phyloP scores from a whole-genome alignment of 2,888 invertebrate genomes.

The Thymelicus acteon region DNA sequence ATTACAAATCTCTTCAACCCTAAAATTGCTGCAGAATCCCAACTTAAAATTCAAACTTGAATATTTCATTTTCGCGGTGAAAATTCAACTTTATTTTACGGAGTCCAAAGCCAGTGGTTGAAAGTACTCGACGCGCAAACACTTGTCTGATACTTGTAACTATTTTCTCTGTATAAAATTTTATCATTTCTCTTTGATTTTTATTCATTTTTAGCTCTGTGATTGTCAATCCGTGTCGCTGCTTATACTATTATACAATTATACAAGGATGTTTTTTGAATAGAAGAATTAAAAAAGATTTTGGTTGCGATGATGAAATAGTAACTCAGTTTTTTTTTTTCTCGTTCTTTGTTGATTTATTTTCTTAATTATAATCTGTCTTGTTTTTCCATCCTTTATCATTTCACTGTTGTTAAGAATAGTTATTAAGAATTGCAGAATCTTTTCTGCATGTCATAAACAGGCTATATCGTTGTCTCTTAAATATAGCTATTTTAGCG shows the following conservation, averaged over 20 bases:
- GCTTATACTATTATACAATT: neutral
- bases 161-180: slow-evolving; percentile 10
- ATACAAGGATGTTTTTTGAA: neutral
- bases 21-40: neutral
- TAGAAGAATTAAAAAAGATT: too few relatives aligned
- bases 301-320: too few relatives aligned
- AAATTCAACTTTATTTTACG: slow-evolving; percentile 6
- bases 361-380: too few relatives aligned
- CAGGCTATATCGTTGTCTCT: too few relatives aligned
- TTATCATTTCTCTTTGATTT: slow-evolving; percentile 10
- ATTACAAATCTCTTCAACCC: slow-evolving; percentile 9
- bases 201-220: slow-evolving; percentile 1
- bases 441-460: too few relatives aligned
- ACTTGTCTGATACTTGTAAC: neutral
- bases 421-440: too few relatives aligned
- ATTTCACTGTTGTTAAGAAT: too few relatives aligned
- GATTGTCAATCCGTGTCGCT: neutral
- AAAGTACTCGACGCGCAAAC: slow-evolving; percentile 13
- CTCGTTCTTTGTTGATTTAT: too few relatives aligned
- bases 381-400: too few relatives aligned
- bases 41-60: slow-evolving; percentile 15
- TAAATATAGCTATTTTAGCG: too few relatives aligned
- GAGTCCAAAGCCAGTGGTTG: neutral
- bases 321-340: too few relatives aligned
- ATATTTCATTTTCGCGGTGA: slow-evolving; percentile 3